Evolutionary conservation across 2,113 vertebrate genomes (phyloP), one percentile per base, ranked within the genome.

Genomic region (Phocoena phocoena): DNA sequence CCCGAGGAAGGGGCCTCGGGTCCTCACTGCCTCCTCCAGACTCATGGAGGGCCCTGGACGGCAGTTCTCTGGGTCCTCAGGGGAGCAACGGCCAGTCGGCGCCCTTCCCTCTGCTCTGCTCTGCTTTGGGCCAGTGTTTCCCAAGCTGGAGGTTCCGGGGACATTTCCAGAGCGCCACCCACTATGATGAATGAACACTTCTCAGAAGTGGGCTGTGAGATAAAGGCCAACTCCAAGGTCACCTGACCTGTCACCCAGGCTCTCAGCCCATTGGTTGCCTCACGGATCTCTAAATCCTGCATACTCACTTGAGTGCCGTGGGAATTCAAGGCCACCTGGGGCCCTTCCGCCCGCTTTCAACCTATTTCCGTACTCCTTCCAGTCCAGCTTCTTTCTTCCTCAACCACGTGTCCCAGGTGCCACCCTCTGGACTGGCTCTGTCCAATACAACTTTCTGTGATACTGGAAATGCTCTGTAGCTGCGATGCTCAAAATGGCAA

Each of bases 1-100:
- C 3, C 0, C 0, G 12, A 41, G 82, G 17, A 33, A 58, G 14
- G 41, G 9, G 41, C 0, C 5, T 50, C 18, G 3, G 53, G 21
- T 33, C 0, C 3, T 63, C 21, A 26, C 5, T 0, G 0, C 15
- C 62, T 70, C 31, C 77, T 89, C 41, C 23, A 31, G 20, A 33
- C 41, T 44, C 67, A 8, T 3, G 0, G 28, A 1, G 2, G 53
- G 31, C 41, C 53, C 38, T 58, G 41, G 31, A 26, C 1, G 0
- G 1, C 33, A 80, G 60, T 44, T 21, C 31, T 82, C 55, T 13
- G 2, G 7, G 7, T 21, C 58, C 55, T 33, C 5, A 0, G 8
- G 36, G 44, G 47, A 82, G 55, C 14, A 25, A n/a, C 9, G 4
- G 38, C 25, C 23, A 23, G 11, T 63, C 58, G 47, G 50, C 13